A percentile compares a stretch with the other conserved stretches of the same genome.
phyloP scores from a whole-genome alignment of 23 tunicate species.

The Corella eumyota region DNA sequence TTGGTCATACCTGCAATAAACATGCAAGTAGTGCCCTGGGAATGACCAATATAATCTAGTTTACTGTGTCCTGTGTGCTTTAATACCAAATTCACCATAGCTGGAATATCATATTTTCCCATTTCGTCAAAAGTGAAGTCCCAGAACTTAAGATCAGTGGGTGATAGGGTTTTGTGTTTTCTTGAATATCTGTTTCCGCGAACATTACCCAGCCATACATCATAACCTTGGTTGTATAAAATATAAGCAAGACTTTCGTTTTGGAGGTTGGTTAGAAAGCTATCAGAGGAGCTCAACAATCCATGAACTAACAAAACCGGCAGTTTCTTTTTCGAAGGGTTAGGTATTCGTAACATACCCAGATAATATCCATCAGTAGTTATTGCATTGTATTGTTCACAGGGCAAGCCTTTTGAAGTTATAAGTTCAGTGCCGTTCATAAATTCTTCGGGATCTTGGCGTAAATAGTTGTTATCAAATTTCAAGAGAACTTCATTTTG shows the following conservation, averaged over 20 bases:
- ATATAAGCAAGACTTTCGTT: conserved; percentile 83
- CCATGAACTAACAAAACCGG: conserved; percentile 84
- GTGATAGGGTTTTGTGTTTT: conserved; percentile 24
- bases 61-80: conserved; percentile 30
- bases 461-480: background rate
- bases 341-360: conserved; percentile 57
- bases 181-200: conserved; percentile 79
- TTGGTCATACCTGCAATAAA: conserved; percentile 34
- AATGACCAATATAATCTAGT: conserved; percentile 70
- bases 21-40: conserved; percentile 58
- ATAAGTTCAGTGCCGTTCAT: conserved; percentile 72
- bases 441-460: conserved; percentile 22
- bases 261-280: conserved; percentile 52
- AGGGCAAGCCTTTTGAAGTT: conserved; percentile 51
- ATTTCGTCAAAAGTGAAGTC: conserved; percentile 87
- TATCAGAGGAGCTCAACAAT: conserved; percentile 70
- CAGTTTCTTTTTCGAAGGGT: conserved; percentile 5
- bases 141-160: conserved; percentile 56
- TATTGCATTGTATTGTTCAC: conserved; percentile 55
- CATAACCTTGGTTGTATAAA: conserved; percentile 60
- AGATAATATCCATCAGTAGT: conserved; percentile 75
- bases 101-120: conserved; percentile 89
- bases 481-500: background rate
- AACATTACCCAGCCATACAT: conserved; percentile 95
- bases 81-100: conserved; percentile 58